A percentile compares a stretch with the other conserved stretches of the same genome.
Conservation (phyloP, 1,140 invertebrate genomes). For the Pentalonia nigronervosa region DNA sequence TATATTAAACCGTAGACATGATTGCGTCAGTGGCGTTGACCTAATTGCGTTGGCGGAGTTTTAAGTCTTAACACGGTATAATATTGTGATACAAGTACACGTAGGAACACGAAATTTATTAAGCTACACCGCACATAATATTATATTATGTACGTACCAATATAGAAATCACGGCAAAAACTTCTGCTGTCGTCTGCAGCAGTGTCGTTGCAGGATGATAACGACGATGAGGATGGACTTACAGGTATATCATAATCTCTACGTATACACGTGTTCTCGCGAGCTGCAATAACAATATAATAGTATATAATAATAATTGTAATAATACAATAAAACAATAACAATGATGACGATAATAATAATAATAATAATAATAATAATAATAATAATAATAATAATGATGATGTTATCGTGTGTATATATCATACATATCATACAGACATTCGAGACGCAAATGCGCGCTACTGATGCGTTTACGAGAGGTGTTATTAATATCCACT, state of each 20-base stretch:
- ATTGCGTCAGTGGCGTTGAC: not conserved
- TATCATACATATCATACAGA: too few species aligned
- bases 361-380: not conserved
- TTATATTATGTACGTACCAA: not conserved
- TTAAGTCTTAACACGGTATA: not conserved
- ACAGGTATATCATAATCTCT: not conserved
- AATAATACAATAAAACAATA: not conserved
- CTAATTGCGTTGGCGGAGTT: not conserved
- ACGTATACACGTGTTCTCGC: not conserved
- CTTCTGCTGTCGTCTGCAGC: not conserved
- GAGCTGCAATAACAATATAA: not conserved
- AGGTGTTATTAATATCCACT: conserved; percentile 57
- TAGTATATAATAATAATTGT: not conserved
- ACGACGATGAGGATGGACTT: not conserved
- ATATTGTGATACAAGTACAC: not conserved
- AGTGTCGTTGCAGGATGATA: not conserved
- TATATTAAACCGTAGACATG: not conserved
- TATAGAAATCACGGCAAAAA: not conserved
- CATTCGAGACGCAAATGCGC: not conserved
- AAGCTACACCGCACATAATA: not conserved
- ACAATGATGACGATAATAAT: not conserved
- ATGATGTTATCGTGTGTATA: not conserved
- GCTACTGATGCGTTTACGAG: conserved; percentile 45
- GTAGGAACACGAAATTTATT: conserved; percentile 4
- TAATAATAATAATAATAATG: not conserved